Percentiles rank a stretch among this genome's conserved stretches.
Conservation (phyloP, 2,113 vertebrate genomes). For the Trematomus loennbergii region DNA sequence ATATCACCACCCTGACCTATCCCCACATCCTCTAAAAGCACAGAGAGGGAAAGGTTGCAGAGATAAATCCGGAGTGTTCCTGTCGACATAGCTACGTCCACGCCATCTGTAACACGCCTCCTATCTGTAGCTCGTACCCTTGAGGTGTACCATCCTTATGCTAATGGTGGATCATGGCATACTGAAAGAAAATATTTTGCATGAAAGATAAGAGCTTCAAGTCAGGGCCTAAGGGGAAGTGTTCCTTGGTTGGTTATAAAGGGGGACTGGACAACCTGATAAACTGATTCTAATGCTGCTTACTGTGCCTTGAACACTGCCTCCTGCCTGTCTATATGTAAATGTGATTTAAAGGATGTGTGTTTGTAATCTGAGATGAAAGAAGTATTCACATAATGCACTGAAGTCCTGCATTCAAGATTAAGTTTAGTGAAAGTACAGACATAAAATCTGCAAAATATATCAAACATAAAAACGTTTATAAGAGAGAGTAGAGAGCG, state of each 20-base stretch:
- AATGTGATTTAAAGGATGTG: background rate
- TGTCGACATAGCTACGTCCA: conserved; percentile 17
- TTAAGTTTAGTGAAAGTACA: background rate
- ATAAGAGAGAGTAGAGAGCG: too few relatives aligned
- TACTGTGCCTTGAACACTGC: background rate
- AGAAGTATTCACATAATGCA: background rate
- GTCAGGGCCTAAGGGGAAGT: conserved; percentile 5
- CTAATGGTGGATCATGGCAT: conserved; percentile 13
- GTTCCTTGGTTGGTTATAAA: background rate
- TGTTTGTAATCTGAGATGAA: background rate
- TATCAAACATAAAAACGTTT: background rate
- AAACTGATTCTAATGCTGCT: background rate
- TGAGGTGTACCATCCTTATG: conserved; percentile 26
- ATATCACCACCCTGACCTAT: conserved; percentile 65
- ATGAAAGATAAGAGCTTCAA: conserved; percentile 22
- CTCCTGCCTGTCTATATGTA: background rate
- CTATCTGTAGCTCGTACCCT: conserved; percentile 21
- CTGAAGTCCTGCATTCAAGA: background rate
- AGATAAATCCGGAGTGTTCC: conserved; percentile 39
- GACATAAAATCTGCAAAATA: background rate
- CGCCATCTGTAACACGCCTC: conserved; percentile 20
- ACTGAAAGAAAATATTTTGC: conserved; percentile 20
- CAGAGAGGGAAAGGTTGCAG: conserved; percentile 46
- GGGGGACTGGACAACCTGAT: background rate
- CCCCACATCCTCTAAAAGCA: conserved; percentile 37